phyloP scores from a whole-genome alignment of 1,140 invertebrate species.

The Sarcophaga peregrina region DNA sequence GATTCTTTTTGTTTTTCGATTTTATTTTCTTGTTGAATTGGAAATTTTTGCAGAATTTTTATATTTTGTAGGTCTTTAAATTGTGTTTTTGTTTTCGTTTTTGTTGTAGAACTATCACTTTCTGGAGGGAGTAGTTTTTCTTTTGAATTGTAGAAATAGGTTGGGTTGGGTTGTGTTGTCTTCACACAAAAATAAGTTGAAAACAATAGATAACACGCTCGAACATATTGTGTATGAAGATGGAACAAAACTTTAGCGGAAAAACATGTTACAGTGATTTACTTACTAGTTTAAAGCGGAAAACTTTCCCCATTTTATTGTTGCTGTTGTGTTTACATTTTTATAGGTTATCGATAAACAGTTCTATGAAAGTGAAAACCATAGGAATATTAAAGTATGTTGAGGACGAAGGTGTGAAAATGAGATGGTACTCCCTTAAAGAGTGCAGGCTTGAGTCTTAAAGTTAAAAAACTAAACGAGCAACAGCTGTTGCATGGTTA shows the following conservation, averaged over 20 bases:
- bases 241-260: neutral
- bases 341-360: neutral
- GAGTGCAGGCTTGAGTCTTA: too few relatives aligned
- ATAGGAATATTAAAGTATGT: too few relatives aligned
- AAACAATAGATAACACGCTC: neutral
- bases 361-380: too few relatives aligned
- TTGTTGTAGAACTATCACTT: neutral
- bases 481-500: too few relatives aligned
- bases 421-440: too few relatives aligned
- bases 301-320: neutral
- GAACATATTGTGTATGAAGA: conserved; percentile 8
- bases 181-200: neutral
- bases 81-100: neutral
- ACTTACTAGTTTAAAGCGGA: neutral
- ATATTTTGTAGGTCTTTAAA: neutral
- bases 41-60: too few relatives aligned
- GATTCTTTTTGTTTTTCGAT: neutral
- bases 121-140: too few relatives aligned
- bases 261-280: neutral
- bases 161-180: neutral
- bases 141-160: neutral
- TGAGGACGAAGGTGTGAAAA: too few relatives aligned
- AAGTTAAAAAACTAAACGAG: too few relatives aligned
- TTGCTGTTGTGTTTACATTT: neutral
- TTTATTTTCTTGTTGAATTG: neutral